Base-by-base conservation (phyloP, 2,113 vertebrate genomes). In the Bostrychus sinensis region DNA sequence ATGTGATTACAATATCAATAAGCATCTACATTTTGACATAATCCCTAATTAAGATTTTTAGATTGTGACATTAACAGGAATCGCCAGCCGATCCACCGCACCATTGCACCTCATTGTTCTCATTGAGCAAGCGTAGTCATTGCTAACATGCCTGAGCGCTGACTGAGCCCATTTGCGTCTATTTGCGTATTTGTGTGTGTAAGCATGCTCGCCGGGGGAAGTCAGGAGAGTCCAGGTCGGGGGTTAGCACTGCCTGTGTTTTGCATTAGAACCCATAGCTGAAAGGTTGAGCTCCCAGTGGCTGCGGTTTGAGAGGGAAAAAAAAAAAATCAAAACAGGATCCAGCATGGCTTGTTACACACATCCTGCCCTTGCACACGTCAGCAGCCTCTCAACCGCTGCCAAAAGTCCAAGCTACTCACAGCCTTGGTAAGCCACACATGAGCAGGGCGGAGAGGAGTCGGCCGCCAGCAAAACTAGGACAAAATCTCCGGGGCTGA, bases 361-460 rank as follows among this genome's bases (percentile, higher is more conserved):
- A 88, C 85, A 88, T 91, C 88, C 88, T 89, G 86, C 83, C 82
- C 23, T 76, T 70, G 73, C 67, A 51, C 74, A 88, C 87, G 82
- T 90, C 88, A 91, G 74, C 80, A 88, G 62, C 66, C 82, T 88
- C 82, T 85, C 75, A 83, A 80, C 77, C 68, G 54, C 72, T 89
- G 85, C 86, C 88, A 90, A 84, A 71, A 85, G 75, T 75, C 81
- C 64, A 84, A 85, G 81, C 82, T 69, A 73, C 85, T 71, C 61
- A 16, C 76, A 67, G 77, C 82, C 82, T 75, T 64, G 70, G 63
- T 66, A 67, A 84, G 71, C 73, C 78, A 75, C 68, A 55, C 81
- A 84, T 23, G 26, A 61, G 48, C 14, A 59, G 70, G 81, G 81
- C 11, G 70, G 75, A 75, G 32, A 75, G 61, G 81, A 79, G 72